Conservation (phyloP, 30 jellyfish, hydroid and myxozoan genomes). For the Chrysaora quinquecirrha region DNA sequence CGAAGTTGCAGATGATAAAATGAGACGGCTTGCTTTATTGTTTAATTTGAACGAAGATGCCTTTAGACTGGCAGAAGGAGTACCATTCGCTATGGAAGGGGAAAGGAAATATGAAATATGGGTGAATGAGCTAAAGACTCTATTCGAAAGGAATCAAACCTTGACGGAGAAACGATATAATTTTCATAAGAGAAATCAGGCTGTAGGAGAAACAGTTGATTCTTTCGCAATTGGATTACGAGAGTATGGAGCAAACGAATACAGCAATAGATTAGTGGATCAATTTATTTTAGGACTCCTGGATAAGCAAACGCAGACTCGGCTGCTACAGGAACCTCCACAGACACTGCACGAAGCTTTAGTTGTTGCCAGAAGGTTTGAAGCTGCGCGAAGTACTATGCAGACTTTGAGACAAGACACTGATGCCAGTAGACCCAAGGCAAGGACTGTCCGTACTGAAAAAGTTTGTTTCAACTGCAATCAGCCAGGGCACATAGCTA, state of each 20-base stretch:
- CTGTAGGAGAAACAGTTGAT: slow-evolving; percentile 43
- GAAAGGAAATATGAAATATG: slow-evolving; percentile 9
- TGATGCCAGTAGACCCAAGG: background rate
- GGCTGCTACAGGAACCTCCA: slow-evolving; percentile 46
- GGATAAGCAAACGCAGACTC: slow-evolving; percentile 26
- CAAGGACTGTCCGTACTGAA: background rate
- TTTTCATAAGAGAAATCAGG: slow-evolving; percentile 27
- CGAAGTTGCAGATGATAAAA: slow-evolving; percentile 11
- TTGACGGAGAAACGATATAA: slow-evolving; percentile 34
- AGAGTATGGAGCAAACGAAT: no score
- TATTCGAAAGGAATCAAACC: slow-evolving; percentile 40
- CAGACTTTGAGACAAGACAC: background rate
- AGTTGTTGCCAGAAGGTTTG: slow-evolving; percentile 38
- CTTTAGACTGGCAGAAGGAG: slow-evolving; percentile 32
- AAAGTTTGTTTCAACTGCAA: no score
- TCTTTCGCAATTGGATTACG: slow-evolving; percentile 43
- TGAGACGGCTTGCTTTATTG: slow-evolving; percentile 36
- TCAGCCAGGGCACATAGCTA: no score
- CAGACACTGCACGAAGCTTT: slow-evolving; percentile 16
- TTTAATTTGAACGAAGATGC: slow-evolving; percentile 42
- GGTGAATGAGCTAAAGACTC: slow-evolving; percentile 10
- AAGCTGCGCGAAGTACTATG: slow-evolving; percentile 23
- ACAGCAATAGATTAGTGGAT: no score
- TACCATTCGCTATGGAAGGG: background rate
- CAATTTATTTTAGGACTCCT: slow-evolving; percentile 17